These are phyloP conservation scores for Melinaea menophilus DNA, from an alignment of 2,888 invertebrate genomes.

Conservation along the genomic window DNA sequence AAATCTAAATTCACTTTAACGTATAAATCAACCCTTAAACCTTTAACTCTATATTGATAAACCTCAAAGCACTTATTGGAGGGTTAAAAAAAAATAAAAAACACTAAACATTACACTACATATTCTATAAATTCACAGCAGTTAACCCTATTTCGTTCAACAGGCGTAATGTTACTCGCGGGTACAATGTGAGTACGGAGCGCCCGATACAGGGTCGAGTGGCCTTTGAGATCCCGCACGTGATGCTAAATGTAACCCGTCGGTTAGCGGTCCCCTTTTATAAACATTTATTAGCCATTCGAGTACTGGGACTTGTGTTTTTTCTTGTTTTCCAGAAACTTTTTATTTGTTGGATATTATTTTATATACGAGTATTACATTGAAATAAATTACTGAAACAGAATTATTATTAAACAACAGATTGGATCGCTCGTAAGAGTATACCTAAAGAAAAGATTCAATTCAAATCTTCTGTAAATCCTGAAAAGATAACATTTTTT, in stretches of 20 bases:
- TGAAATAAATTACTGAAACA: too few species aligned
- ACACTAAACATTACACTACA: not conserved
- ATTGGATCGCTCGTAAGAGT: too few species aligned
- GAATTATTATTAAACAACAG: too few species aligned
- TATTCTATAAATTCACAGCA: conserved; percentile 1
- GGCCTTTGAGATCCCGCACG: conserved; percentile 7
- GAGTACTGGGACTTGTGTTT: not conserved
- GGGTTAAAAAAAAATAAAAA: not conserved
- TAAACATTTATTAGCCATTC: conserved; percentile 7
- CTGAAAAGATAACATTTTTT: too few species aligned
- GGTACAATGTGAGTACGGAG: conserved; percentile 14
- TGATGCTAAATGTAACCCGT: conserved; percentile 2
- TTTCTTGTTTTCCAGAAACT: not conserved
- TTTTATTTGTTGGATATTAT: not conserved
- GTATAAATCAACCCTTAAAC: too few species aligned
- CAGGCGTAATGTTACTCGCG: conserved; percentile 15
- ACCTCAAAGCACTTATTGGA: too few species aligned
- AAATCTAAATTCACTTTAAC: too few species aligned
- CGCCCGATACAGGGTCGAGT: conserved; percentile 11
- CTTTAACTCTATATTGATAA: too few species aligned
- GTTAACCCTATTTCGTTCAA: conserved; percentile 12
- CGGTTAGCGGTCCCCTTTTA: conserved; percentile 4
- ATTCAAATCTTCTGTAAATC: too few species aligned
- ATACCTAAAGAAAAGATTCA: too few species aligned
- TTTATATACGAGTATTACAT: not conserved